Conservation (phyloP, 2,797 vertebrate species). For the Netta rufina region DNA sequence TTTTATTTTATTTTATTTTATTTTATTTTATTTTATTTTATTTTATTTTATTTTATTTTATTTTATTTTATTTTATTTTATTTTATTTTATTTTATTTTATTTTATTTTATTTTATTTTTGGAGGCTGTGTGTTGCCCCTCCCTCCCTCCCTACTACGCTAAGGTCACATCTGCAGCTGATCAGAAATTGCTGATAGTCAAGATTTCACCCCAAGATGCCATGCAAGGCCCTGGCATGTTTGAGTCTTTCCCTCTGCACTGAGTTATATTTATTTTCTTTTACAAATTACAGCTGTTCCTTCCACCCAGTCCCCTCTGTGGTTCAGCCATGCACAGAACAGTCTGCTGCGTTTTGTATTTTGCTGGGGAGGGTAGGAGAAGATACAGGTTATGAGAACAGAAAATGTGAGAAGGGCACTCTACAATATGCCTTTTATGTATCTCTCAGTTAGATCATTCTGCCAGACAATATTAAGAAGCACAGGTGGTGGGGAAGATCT, state of each 20-base stretch:
- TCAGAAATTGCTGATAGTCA: neutral
- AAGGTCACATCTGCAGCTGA: neutral
- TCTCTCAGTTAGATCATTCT: neutral
- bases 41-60: too few relatives aligned
- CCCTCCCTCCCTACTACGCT: neutral
- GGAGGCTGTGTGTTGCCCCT: neutral
- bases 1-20: neutral
- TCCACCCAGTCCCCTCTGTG: neutral
- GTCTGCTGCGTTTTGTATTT: neutral
- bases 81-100: neutral
- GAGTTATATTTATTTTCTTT: neutral
- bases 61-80: neutral
- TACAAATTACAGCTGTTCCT: neutral
- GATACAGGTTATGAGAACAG: neutral
- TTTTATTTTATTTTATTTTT: neutral
- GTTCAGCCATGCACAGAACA: neutral
- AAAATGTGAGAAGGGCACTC: neutral
- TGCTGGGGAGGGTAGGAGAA: neutral
- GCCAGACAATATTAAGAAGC: neutral
- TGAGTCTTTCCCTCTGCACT: neutral
- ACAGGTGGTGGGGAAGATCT: neutral
- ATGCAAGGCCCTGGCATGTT: neutral
- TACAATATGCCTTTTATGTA: neutral
- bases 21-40: too few relatives aligned
- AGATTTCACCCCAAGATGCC: neutral